These are phyloP conservation scores for Portunus trituberculatus DNA, from an alignment of 1,140 invertebrate genomes.

Conservation along the genomic window DNA sequence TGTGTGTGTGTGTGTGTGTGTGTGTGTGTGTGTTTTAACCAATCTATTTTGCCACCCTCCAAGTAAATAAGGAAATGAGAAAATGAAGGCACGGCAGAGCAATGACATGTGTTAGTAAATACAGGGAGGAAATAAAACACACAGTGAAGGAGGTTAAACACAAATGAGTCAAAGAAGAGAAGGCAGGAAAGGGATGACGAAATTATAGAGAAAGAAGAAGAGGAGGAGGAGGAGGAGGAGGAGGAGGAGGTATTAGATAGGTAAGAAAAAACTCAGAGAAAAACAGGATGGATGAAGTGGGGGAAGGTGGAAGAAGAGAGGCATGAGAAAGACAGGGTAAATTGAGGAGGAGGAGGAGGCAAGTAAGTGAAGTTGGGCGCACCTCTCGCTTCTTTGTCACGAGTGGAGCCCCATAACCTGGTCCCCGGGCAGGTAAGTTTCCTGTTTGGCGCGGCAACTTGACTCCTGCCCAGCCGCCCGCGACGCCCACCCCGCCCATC, in stretches of 20 bases:
- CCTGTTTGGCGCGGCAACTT: neutral
- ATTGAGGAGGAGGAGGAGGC: neutral
- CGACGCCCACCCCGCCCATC: neutral
- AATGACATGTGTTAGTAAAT: neutral
- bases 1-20: constrained; percentile 20
- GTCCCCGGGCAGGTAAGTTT: neutral
- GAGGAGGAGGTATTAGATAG: too few species aligned
- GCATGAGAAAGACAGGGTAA: neutral
- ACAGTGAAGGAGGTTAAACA: too few species aligned
- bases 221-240: neutral
- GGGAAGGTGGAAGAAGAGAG: neutral
- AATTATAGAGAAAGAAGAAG: neutral
- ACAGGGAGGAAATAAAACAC: neutral
- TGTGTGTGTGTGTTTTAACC: neutral
- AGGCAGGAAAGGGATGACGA: neutral
- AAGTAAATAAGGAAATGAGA: neutral
- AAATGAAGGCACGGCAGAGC: neutral
- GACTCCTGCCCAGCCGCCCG: neutral
- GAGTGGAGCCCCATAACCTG: neutral
- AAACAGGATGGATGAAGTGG: neutral
- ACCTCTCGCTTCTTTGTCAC: neutral
- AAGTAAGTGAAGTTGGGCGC: neutral
- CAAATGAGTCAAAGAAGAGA: neutral
- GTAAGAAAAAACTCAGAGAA: neutral
- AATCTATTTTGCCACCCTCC: neutral